Evolutionary conservation across 2,888 invertebrate genomes (phyloP).

Genomic region (Ptilodon capucinus): DNA sequence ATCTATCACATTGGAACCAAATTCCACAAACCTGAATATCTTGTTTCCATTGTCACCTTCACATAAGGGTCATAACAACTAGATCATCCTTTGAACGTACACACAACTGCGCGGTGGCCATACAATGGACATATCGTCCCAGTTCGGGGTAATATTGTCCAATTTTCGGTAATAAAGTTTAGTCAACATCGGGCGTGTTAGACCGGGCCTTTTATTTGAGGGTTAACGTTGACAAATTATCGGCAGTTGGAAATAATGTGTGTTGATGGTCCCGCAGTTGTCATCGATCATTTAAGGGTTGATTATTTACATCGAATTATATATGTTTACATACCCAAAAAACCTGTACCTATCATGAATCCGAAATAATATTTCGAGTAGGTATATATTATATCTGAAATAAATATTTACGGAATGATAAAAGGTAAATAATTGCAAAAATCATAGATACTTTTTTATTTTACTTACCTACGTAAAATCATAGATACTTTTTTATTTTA

Average conservation of each 20-base stretch:
- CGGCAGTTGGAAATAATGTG: slow-evolving; percentile 51
- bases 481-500: no score
- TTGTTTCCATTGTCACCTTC: slow-evolving; percentile 62
- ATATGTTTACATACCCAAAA: no score
- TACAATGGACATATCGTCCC: slow-evolving; percentile 66
- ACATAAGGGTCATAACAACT: slow-evolving; percentile 73
- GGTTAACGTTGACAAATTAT: slow-evolving; percentile 79
- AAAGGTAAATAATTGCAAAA: no score
- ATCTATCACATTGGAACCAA: slow-evolving; percentile 19
- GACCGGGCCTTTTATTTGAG: slow-evolving; percentile 51
- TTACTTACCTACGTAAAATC: no score
- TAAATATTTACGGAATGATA: no score
- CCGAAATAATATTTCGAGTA: no score
- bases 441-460: no score
- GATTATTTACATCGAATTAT: no score
- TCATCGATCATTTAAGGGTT: slow-evolving; percentile 38
- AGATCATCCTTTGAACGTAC: slow-evolving; percentile 60
- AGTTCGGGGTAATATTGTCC: slow-evolving; percentile 76
- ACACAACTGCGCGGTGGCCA: slow-evolving; percentile 62
- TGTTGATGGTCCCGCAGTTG: slow-evolving; percentile 53
- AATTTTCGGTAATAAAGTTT: slow-evolving; percentile 81
- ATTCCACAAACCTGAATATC: slow-evolving; percentile 64
- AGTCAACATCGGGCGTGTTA: slow-evolving; percentile 76
- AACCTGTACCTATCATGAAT: no score
- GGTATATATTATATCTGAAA: no score